Percentiles rank a stretch among this genome's conserved stretches.
phyloP scores from a whole-genome alignment of 1,140 invertebrate genomes.

The Drosophila cardini region DNA sequence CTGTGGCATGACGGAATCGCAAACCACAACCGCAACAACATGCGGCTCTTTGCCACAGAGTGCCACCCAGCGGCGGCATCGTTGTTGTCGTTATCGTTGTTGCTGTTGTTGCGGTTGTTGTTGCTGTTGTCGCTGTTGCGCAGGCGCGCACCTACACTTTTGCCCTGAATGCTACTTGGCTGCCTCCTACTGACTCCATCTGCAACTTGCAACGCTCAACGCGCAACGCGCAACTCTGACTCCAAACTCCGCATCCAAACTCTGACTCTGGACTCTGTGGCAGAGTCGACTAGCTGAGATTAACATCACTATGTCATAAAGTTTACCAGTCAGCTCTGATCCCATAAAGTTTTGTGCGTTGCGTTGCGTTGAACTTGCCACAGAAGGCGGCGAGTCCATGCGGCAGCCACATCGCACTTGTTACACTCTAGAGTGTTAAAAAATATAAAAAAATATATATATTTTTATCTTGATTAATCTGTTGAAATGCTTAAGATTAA shows the following conservation, averaged over 20 bases:
- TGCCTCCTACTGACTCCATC: slow-evolving; percentile 60
- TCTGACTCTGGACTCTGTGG: not conserved
- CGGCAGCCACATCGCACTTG: slow-evolving; percentile 2
- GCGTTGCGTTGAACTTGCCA: slow-evolving; percentile 10
- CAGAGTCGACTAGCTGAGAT: slow-evolving; percentile 34
- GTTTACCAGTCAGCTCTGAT: slow-evolving; percentile 55
- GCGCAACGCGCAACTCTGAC: not conserved
- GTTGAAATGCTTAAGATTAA: too few species aligned
- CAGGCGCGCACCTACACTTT: slow-evolving; percentile 74
- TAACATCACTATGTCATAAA: slow-evolving; percentile 58
- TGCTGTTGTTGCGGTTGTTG: slow-evolving; percentile 14
- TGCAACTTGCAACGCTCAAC: slow-evolving; percentile 21
- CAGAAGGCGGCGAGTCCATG: not conserved
- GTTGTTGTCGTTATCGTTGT: slow-evolving; percentile 19
- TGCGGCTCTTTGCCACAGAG: slow-evolving; percentile 7
- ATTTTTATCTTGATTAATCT: too few species aligned
- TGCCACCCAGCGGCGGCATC: slow-evolving; percentile 37
- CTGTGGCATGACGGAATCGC: slow-evolving; percentile 64
- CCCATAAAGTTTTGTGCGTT: slow-evolving; percentile 55
- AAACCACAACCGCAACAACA: slow-evolving; percentile 38
- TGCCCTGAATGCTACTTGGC: slow-evolving; percentile 68
- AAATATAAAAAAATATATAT: too few species aligned
- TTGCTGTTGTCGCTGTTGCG: slow-evolving; percentile 43
- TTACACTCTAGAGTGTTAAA: too few species aligned
- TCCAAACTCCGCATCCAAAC: not conserved